phyloP scores from a whole-genome alignment of 2,113 vertebrate genomes.

The Rissa tridactyla region DNA sequence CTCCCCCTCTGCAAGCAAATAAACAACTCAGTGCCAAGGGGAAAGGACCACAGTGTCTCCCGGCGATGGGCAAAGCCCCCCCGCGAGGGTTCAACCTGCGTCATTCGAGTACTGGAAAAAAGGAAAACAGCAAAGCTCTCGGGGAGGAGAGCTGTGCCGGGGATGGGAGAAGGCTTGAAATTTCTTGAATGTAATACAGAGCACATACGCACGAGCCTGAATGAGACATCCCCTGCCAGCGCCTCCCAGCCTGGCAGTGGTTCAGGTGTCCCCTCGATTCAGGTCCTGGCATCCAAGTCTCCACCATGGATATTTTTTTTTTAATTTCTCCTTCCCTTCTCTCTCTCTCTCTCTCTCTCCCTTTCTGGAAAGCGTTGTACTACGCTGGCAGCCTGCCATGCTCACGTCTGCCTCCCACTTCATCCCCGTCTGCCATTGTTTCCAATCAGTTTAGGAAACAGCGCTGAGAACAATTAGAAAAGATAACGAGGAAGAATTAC shows the following conservation, averaged over 20 bases:
- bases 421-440: constrained; percentile 77
- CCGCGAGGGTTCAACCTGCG: not conserved
- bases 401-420: constrained; percentile 66
- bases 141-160: not conserved
- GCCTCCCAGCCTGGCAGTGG: not conserved
- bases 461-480: constrained; percentile 81
- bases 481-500: constrained; percentile 83
- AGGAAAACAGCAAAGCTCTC: constrained; percentile 50
- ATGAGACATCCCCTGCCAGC: not conserved
- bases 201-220: not conserved
- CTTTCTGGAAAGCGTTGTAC: not conserved
- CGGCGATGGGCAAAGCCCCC: not conserved
- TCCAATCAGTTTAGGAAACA: constrained; percentile 80
- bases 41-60: not conserved
- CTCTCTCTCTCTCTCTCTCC: not conserved
- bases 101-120: not conserved
- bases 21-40: constrained; percentile 45
- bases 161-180: not conserved
- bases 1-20: not conserved
- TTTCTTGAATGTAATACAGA: not conserved
- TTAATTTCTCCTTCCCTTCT: not conserved
- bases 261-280: constrained; percentile 6
- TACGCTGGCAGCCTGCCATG: constrained; percentile 51
- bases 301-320: not conserved
- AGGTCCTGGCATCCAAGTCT: not conserved